Conservation (phyloP, 2,113 vertebrate species). For the Maccullochella peelii region DNA sequence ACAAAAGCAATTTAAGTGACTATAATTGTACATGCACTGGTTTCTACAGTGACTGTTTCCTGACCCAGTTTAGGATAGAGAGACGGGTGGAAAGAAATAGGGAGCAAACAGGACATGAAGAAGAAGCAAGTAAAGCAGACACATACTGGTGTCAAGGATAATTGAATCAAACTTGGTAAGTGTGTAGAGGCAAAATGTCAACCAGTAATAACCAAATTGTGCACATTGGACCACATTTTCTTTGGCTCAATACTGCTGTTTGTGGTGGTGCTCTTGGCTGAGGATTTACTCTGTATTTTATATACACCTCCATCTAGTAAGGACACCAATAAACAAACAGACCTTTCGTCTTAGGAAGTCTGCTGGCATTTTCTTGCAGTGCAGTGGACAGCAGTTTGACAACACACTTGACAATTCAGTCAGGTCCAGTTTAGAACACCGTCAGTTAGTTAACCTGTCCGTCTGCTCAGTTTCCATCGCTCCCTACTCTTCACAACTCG, state of each 20-base stretch:
- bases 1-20: slow-evolving; percentile 50
- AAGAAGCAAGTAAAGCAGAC: slow-evolving; percentile 12
- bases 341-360: slow-evolving; percentile 7
- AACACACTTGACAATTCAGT: slow-evolving; percentile 42
- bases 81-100: slow-evolving; percentile 1
- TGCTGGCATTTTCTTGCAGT: neutral
- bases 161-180: neutral
- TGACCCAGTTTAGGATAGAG: slow-evolving; percentile 27
- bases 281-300: neutral
- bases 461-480: slow-evolving; percentile 19
- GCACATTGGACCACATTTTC: neutral
- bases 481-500: slow-evolving; percentile 7
- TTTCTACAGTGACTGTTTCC: slow-evolving; percentile 26
- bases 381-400: slow-evolving; percentile 28
- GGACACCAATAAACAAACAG: slow-evolving; percentile 10
- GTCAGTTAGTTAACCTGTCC: slow-evolving; percentile 11
- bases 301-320: neutral
- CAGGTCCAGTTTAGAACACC: slow-evolving; percentile 31
- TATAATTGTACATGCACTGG: slow-evolving; percentile 26
- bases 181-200: neutral
- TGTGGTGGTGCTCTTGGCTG: neutral
- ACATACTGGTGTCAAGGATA: neutral
- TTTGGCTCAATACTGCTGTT: neutral
- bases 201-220: neutral
- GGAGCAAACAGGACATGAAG: slow-evolving; percentile 14